These are phyloP conservation scores for Zaprionus obscuricornis DNA, from an alignment of 2,888 invertebrate species.

Conservation along the genomic window DNA sequence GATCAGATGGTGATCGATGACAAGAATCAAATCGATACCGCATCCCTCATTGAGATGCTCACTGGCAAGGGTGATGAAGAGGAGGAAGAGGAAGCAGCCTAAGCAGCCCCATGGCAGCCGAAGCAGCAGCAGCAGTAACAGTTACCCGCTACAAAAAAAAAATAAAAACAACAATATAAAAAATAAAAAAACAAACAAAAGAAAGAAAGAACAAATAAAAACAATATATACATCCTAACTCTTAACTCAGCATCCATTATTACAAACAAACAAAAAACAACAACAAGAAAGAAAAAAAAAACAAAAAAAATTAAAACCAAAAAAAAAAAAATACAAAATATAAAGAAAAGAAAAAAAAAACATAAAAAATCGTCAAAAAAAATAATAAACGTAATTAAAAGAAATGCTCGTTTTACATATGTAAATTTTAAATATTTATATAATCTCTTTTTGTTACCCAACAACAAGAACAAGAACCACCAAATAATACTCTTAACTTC, in stretches of 20 bases:
- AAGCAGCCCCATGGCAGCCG: constrained; percentile 84
- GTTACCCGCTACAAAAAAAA: too few species aligned
- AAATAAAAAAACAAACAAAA: constrained; percentile 24
- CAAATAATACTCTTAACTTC: constrained; percentile 6
- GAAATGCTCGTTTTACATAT: constrained; percentile 77
- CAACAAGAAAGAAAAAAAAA: constrained; percentile 8
- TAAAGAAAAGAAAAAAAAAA: constrained; percentile 46
- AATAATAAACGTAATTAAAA: constrained; percentile 77
- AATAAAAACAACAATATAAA: constrained; percentile 6
- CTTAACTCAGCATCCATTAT: constrained; percentile 73
- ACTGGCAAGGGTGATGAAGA: constrained; percentile 94
- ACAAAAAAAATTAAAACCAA: too few species aligned
- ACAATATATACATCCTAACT: constrained; percentile 75
- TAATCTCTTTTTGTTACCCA: constrained; percentile 67
- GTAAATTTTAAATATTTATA: constrained; percentile 66
- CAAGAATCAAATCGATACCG: constrained; percentile 94
- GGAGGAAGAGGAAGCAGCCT: constrained; percentile 86
- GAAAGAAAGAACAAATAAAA: too few species aligned
- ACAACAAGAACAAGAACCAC: constrained; percentile 34
- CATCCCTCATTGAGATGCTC: constrained; percentile 93
- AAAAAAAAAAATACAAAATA: constrained; percentile 33
- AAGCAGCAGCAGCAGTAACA: too few species aligned
- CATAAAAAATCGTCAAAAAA: constrained; percentile 73
- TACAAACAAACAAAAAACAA: constrained; percentile 33
- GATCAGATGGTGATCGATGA: constrained; percentile 97